Base-by-base conservation (phyloP, 2,113 vertebrate genomes). In the Coregonus clupeaformis region DNA sequence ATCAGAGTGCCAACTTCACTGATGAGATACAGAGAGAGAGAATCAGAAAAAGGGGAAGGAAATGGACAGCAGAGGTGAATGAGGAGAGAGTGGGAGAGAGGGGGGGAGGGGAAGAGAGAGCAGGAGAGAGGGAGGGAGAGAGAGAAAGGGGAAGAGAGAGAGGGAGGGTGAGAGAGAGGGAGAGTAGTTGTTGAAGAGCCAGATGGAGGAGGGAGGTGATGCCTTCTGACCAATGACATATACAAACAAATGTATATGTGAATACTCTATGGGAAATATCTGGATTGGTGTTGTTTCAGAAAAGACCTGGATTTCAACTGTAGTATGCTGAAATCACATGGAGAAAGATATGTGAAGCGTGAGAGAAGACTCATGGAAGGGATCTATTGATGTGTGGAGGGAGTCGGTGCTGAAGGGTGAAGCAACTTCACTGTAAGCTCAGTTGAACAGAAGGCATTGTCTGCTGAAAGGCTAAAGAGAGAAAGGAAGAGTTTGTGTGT, bases 1-100 rank as follows among this genome's bases (percentile, higher is more conserved):
- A 68, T 82, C 74, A 82, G 78, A 78, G 49, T 77, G 71, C 65
- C 79, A 72, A 60, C 75, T 68, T 69, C 77, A 66, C 73, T 86
- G 29, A 25, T n/a, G 64, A 32, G 30, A 16, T 4, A 29, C 62
- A 29, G 62, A n/a, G 25, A 29, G 9, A 16, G 62, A 29, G 30
- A 6, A 5, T 27, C 27, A 32, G 30, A 32, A 5, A 32, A 5
- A 27, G 68, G 29, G 32, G 1, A 25, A 18, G 71, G n/a, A 2
- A 5, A 22, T n/a, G 62, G 4, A 32, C 1, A 27, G 27, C 27
- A 27, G 27, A 27, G 27, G 27, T 27, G 2, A 27, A 27, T 27
- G 29, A 29, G 27, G 60, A 4, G n/a, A 20, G 42, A 45, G 67
- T 1, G 32, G 12, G 67, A 13, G 25, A 42, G 71, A 42, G 20